Conservation (phyloP, 1,140 invertebrate genomes). For the Drosophila saltans region DNA sequence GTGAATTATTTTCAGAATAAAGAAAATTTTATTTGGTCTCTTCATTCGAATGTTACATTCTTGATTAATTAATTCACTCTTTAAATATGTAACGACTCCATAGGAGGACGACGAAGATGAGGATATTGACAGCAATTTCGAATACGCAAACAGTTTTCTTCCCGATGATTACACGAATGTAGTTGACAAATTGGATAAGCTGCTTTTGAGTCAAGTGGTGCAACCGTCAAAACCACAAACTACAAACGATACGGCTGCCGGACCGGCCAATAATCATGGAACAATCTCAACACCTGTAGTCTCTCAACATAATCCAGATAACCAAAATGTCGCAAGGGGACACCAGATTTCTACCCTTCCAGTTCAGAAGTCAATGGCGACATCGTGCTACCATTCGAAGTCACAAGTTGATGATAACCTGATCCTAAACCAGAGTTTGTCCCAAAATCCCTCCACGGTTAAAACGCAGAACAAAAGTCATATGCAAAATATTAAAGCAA, state of each 20-base stretch:
- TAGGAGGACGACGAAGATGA: slow-evolving; percentile 63
- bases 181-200: slow-evolving; percentile 69
- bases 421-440: neutral
- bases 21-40: too few species aligned
- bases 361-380: neutral
- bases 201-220: slow-evolving; percentile 44
- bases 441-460: neutral
- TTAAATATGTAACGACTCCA: neutral
- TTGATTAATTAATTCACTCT: neutral
- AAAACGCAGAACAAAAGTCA: slow-evolving; percentile 1
- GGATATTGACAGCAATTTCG: slow-evolving; percentile 70
- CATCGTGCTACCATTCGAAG: slow-evolving; percentile 1
- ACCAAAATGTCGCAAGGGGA: neutral
- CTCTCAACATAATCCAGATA: neutral
- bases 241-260: slow-evolving; percentile 8
- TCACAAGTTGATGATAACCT: neutral
- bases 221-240: slow-evolving; percentile 24
- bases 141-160: slow-evolving; percentile 70
- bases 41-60: too few species aligned
- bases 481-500: slow-evolving; percentile 15
- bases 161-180: slow-evolving; percentile 72
- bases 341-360: neutral
- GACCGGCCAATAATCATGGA: slow-evolving; percentile 4
- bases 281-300: neutral
- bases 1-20: too few species aligned